Base-by-base conservation (phyloP, 2,888 invertebrate genomes). In the Glyphotaelius pellucidus region DNA sequence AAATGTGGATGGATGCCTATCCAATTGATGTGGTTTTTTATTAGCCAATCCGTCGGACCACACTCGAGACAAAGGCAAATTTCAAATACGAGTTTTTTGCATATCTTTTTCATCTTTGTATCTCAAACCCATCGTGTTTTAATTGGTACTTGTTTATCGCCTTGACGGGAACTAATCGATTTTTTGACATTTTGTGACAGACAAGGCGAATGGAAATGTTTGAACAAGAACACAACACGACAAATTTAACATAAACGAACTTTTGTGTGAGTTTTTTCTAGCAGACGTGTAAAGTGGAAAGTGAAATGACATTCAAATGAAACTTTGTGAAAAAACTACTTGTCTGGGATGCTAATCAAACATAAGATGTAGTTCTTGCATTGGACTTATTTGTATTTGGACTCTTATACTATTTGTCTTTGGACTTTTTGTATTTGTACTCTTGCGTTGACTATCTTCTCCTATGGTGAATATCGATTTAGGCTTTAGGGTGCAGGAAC, bases 151-250 rank as follows among this genome's bases (percentile, higher is more conserved):
- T 31, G 88, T 88, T 67, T 67, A 67, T 12, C 47, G 67, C 88
- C 31, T 30, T 32, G 88, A 88, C 88, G 35, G 25, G 31, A 35
- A 88, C 88, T 52, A 52, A 88, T 88, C 35, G 88, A 67, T 19
- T 88, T 52, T 88, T 30, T 67, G 88, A 67, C 88, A 30, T 32
- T 67, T 67, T 88, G 32, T 88, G 88, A 88, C 88, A n/a, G 52
- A 88, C 88, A 32, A 31, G 52, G 30, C 31, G 31, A 19, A 67
- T 52, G 87, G 31, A 32, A 87, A 67, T 67, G 67, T 67, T 67
- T 67, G 5, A 4, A 67, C 19, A 25, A 67, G 67, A 67, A 67
- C 25, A 15, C 19, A 52, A 52, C 52, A 25, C 52, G 7, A 52
- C 52, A 19, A 52, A 19, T 67, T 25, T 67, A 67, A 67, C 7